Evolutionary conservation across 2,113 vertebrate genomes (phyloP).

Genomic region (Indicator indicator): DNA sequence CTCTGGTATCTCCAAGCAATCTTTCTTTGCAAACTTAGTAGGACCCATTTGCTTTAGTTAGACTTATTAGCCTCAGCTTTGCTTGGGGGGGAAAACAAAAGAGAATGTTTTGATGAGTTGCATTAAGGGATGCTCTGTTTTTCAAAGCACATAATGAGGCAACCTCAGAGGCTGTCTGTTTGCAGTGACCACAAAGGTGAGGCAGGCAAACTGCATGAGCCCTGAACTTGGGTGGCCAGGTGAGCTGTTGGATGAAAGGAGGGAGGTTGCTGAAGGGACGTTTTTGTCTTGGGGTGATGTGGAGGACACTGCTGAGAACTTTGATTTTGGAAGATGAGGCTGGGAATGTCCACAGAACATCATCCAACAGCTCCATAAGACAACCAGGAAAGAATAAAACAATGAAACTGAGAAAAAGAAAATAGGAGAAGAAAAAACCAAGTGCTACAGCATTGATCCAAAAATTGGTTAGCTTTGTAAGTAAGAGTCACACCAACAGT

Average conservation of each 20-base stretch:
- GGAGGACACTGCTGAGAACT: background rate
- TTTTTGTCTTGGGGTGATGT: background rate
- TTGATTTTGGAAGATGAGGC: background rate
- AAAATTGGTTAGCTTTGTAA: background rate
- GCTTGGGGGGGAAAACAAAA: background rate
- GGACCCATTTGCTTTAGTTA: background rate
- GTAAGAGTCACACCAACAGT: background rate
- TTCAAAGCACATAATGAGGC: background rate
- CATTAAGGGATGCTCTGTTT: background rate
- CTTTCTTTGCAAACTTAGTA: background rate
- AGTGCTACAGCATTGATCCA: background rate
- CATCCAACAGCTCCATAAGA: background rate
- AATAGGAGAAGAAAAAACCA: rapidly evolving
- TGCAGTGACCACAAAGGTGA: background rate
- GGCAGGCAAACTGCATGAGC: background rate
- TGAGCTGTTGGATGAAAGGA: background rate
- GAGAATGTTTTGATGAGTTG: background rate
- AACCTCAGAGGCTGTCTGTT: background rate
- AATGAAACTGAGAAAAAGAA: background rate
- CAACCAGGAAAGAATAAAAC: background rate
- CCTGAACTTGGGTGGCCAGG: rapidly evolving
- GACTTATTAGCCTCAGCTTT: background rate
- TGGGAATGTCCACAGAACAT: background rate
- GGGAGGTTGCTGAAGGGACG: rapidly evolving
- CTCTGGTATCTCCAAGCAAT: background rate